Evolutionary conservation across 2,113 vertebrate species (phyloP).

Genomic region (Otis tarda): DNA sequence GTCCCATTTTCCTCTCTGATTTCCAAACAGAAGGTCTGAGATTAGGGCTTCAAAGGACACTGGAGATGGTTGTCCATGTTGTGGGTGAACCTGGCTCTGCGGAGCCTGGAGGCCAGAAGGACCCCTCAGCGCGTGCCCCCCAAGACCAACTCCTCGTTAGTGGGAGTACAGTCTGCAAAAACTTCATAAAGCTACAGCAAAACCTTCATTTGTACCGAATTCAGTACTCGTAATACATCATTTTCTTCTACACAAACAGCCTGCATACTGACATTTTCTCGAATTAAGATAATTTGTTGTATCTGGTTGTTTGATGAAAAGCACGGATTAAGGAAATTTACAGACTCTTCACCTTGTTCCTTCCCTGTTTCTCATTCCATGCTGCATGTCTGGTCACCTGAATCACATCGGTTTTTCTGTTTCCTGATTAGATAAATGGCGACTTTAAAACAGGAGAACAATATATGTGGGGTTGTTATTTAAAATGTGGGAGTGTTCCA

Average conservation of each 20-base stretch:
- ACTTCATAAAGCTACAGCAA: background rate
- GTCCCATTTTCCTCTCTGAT: background rate
- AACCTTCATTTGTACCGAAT: background rate
- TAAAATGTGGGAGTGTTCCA: background rate
- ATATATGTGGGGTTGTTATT: background rate
- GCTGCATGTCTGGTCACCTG: background rate
- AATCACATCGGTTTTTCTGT: background rate
- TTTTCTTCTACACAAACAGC: background rate
- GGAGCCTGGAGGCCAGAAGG: background rate
- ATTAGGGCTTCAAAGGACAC: background rate
- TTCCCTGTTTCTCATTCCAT: background rate
- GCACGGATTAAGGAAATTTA: background rate
- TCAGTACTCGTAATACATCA: background rate
- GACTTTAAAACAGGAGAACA: background rate
- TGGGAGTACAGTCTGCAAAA: background rate
- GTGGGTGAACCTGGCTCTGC: background rate
- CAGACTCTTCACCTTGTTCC: background rate
- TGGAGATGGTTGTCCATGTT: background rate
- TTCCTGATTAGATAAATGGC: background rate
- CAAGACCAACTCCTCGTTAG: accelerated
- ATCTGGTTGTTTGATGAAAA: background rate
- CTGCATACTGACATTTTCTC: background rate
- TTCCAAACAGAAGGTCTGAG: background rate
- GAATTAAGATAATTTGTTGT: background rate
- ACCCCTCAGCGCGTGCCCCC: background rate